Base-by-base conservation (phyloP, 2,888 invertebrate genomes). In the Caenorhabditis sp. region DNA sequence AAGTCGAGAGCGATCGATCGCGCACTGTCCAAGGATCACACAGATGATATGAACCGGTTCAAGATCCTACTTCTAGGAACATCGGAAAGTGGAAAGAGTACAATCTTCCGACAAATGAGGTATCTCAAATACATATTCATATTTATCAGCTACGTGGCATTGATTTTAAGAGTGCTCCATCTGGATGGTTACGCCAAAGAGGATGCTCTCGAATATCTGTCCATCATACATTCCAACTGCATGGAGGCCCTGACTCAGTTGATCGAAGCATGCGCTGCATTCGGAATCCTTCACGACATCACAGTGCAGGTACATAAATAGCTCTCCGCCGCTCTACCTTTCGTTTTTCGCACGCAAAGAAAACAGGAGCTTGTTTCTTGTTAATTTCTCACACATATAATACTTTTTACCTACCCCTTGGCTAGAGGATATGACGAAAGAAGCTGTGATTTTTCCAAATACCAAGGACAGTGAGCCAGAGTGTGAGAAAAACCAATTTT, bases 21-120 rank as follows among this genome's bases (percentile, higher is more conserved):
- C 15, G 83, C 79, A 22, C 65, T 88, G 37, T 83, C 84, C 8
- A 86, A 84, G 35, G 86, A 88, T 61, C 81, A 84, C 32, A 67
- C 79, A 2, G 78, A 83, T 35, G 82, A 84, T 47, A 35, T 74
- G 50, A 84, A 84, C 53, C 76, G 71, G 15, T 85, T 88, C 69
- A 88, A 88, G 58, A 88, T 88, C 20, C 78, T 88, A 2, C 64
- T 88, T 4, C 61, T 88, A 9, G 88, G 88, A 53, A 76, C 81
- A 55, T 64, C 86, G 0, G 87, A 87, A 37, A 84, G 85, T 28
- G 88, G 88, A 24, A 88, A 88, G 53, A 85, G 87, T 28, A 88
- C 88, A 2, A 85, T 88, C 24, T 87, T 87, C 70, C 85, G 85
- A 61, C 88, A 88, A 44, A 88, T 88, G 88, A 64, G 87, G 88